Evolutionary conservation across 2,113 vertebrate genomes (phyloP).

Genomic region (Nibea coibor): DNA sequence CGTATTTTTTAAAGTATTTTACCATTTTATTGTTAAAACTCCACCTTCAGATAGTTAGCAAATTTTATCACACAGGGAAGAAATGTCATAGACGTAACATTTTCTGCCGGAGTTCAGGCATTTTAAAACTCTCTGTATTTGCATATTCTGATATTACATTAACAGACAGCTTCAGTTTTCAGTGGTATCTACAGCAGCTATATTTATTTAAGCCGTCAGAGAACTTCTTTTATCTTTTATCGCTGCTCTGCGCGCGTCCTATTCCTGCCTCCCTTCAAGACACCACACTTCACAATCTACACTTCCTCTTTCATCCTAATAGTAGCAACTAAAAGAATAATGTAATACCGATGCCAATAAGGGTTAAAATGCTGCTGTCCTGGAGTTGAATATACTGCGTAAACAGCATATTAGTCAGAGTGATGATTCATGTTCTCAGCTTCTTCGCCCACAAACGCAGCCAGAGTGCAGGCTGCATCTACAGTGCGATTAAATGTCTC

Average conservation of each 20-base stretch:
- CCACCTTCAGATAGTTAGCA: fast-evolving
- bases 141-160: not conserved
- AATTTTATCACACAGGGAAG: not conserved
- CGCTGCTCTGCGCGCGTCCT: slow-evolving; percentile 26
- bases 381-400: slow-evolving; percentile 6
- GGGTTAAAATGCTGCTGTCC: slow-evolving; percentile 13
- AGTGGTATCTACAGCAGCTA: not conserved
- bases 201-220: slow-evolving; percentile 15
- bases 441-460: slow-evolving; percentile 59
- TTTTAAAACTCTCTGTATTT: slow-evolving; percentile 1
- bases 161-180: not conserved
- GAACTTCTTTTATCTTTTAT: slow-evolving; percentile 14
- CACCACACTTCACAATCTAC: not conserved
- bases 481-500: slow-evolving; percentile 1
- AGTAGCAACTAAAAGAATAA: slow-evolving; percentile 22
- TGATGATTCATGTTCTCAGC: slow-evolving; percentile 62
- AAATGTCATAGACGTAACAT: not conserved
- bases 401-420: slow-evolving; percentile 51
- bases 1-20: no score
- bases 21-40: not conserved
- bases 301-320: not conserved
- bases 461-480: slow-evolving; percentile 18
- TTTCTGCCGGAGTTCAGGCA: not conserved
- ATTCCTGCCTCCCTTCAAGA: slow-evolving; percentile 17
- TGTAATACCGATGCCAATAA: slow-evolving; percentile 10